Conservation (phyloP, 2,888 invertebrate genomes). For the Eledona agricola region DNA sequence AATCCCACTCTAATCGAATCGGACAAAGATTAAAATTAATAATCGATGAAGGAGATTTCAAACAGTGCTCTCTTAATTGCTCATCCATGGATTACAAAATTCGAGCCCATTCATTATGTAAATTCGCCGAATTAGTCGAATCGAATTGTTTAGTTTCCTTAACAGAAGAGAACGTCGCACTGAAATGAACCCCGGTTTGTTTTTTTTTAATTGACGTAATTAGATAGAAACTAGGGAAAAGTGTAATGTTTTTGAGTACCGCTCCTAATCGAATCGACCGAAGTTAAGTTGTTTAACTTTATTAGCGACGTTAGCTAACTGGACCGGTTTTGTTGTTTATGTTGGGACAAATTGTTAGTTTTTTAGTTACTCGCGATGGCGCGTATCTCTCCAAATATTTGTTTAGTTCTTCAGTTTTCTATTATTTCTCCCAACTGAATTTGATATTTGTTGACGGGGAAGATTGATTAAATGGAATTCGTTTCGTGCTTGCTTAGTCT, state of each 20-base stretch:
- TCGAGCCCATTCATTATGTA: constrained; percentile 19
- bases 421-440: constrained; percentile 19
- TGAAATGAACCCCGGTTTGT: too few relatives aligned
- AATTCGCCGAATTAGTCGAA: constrained; percentile 22
- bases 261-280: too few relatives aligned
- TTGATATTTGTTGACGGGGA: too few relatives aligned
- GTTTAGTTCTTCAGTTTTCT: constrained; percentile 12
- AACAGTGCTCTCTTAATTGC: constrained; percentile 17
- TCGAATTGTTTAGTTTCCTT: too few relatives aligned
- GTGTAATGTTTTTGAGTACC: constrained; percentile 1
- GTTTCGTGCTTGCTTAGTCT: too few relatives aligned
- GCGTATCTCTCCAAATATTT: constrained; percentile 7
- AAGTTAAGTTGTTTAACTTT: too few relatives aligned
- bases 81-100: constrained; percentile 16
- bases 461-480: too few relatives aligned
- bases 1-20: constrained; percentile 5
- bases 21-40: constrained; percentile 12
- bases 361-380: too few relatives aligned
- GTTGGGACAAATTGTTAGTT: too few relatives aligned
- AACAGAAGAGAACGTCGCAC: too few relatives aligned
- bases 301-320: too few relatives aligned
- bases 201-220: background rate
- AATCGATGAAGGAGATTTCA: constrained; percentile 13
- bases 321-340: too few relatives aligned
- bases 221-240: background rate